Evolutionary conservation across 1,140 invertebrate species (phyloP).

Genomic region (Drosophila kanapiae): DNA sequence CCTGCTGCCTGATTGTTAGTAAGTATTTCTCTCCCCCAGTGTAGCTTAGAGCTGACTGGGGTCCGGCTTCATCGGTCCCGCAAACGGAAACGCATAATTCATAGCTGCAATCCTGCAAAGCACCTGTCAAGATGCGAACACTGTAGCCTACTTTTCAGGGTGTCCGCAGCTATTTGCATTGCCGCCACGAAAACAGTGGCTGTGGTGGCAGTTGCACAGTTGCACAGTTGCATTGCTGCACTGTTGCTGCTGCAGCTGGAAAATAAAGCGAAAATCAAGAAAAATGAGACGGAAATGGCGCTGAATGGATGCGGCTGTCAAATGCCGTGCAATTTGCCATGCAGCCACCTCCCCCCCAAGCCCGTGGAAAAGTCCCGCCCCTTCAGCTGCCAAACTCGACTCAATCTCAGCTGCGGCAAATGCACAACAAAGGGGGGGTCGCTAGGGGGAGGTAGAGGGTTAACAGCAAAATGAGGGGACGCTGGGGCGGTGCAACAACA

Average conservation of each 20-base stretch:
- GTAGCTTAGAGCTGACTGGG: not conserved
- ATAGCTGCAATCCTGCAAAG: conserved; percentile 13
- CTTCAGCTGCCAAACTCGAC: conserved; percentile 50
- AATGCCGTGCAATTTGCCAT: conserved; percentile 76
- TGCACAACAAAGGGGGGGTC: conserved; percentile 9
- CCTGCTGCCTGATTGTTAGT: too few relatives aligned
- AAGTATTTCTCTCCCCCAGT: too few relatives aligned
- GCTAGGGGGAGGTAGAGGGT: not conserved
- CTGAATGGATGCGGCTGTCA: conserved; percentile 78
- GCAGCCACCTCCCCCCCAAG: conserved; percentile 10
- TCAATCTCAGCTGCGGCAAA: conserved; percentile 71
- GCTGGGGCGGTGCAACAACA: not conserved
- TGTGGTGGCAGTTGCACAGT: conserved; percentile 5
- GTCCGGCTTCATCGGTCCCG: too few relatives aligned
- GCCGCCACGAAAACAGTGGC: conserved; percentile 22
- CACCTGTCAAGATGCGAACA: conserved; percentile 28
- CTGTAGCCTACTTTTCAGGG: conserved; percentile 27
- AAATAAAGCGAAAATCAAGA: conserved; percentile 20
- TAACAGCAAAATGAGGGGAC: not conserved
- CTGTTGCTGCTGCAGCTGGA: conserved; percentile 3
- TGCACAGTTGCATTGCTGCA: conserved; percentile 4
- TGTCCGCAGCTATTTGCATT: conserved; percentile 55
- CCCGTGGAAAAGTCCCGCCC: not conserved
- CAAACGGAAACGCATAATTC: conserved; percentile 13
- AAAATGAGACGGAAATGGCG: conserved; percentile 58